Evolutionary conservation across 2,113 vertebrate genomes (phyloP).

Genomic region (Phalacrocorax pelagicus): DNA sequence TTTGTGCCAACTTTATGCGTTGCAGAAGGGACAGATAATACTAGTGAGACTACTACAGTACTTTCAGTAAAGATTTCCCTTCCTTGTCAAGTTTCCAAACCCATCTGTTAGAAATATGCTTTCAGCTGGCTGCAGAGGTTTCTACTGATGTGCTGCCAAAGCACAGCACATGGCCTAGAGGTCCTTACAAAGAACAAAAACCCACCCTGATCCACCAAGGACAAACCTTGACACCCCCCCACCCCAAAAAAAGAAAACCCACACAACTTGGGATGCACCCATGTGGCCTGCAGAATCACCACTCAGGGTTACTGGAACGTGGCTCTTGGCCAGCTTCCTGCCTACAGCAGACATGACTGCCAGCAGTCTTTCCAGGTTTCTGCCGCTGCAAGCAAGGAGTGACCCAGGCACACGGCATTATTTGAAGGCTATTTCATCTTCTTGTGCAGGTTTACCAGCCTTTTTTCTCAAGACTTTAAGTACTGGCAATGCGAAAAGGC

Average conservation of each 20-base stretch:
- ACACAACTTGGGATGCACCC: background rate
- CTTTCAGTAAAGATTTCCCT: constrained; percentile 5
- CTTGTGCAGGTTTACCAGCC: background rate
- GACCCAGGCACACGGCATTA: background rate
- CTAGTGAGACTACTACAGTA: background rate
- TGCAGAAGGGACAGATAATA: background rate
- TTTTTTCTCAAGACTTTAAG: background rate
- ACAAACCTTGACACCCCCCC: background rate
- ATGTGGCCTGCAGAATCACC: background rate
- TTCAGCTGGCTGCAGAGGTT: constrained; percentile 35
- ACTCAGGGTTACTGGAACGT: background rate
- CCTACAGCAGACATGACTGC: background rate
- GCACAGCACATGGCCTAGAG: constrained; percentile 48
- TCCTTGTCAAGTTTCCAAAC: constrained; percentile 23
- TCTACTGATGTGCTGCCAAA: constrained; percentile 58
- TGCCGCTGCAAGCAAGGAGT: background rate
- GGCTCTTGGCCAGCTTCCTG: background rate
- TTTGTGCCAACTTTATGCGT: background rate
- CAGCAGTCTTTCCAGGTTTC: background rate
- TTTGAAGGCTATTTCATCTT: background rate
- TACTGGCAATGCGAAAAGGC: background rate
- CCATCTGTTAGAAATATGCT: constrained; percentile 56
- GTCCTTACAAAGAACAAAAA: constrained; percentile 52
- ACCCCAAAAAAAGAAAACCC: background rate
- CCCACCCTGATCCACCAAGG: constrained; percentile 33